phyloP scores from a whole-genome alignment of 2,888 invertebrate genomes.

The Drosophila neutralis region DNA sequence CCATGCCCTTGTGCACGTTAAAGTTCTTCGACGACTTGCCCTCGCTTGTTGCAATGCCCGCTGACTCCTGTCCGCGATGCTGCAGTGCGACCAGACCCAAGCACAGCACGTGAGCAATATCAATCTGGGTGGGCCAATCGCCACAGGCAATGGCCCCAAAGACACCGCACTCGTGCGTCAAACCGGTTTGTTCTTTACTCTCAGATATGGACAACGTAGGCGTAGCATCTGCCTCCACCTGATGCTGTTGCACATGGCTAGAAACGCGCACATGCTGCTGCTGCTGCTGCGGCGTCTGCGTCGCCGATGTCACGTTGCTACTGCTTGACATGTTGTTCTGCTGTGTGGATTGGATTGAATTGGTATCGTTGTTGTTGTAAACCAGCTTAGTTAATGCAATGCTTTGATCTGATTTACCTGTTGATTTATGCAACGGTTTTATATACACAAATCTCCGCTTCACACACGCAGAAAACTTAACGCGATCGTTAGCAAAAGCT shows the following conservation, averaged over 20 bases:
- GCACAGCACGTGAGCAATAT: conserved; percentile 95
- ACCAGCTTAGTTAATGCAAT: conserved; percentile 31
- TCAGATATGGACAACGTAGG: conserved; percentile 62
- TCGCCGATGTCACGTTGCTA: conserved; percentile 50
- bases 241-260: conserved; percentile 54
- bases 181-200: conserved; percentile 85
- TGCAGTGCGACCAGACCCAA: conserved; percentile 96
- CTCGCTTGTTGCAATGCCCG: conserved; percentile 97
- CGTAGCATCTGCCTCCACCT: conserved; percentile 42
- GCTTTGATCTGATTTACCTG: conserved; percentile 64
- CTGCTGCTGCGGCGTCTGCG: conserved; percentile 23
- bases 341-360: conserved; percentile 14
- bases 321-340: conserved; percentile 49
- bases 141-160: conserved; percentile 97
- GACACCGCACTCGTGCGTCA: conserved; percentile 97
- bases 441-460: conserved; percentile 63
- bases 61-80: conserved; percentile 99
- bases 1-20: conserved; percentile 96
- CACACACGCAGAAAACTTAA: conserved; percentile 45
- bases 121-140: conserved; percentile 95
- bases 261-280: conserved; percentile 60
- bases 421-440: conserved; percentile 73
- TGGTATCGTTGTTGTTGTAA: conserved; percentile 17
- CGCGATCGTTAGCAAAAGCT: conserved; percentile 54
- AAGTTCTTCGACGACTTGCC: conserved; percentile 92